These are phyloP conservation scores for Gracilinanus agilis DNA, from an alignment of 2,113 vertebrate genomes.

Conservation along the genomic window DNA sequence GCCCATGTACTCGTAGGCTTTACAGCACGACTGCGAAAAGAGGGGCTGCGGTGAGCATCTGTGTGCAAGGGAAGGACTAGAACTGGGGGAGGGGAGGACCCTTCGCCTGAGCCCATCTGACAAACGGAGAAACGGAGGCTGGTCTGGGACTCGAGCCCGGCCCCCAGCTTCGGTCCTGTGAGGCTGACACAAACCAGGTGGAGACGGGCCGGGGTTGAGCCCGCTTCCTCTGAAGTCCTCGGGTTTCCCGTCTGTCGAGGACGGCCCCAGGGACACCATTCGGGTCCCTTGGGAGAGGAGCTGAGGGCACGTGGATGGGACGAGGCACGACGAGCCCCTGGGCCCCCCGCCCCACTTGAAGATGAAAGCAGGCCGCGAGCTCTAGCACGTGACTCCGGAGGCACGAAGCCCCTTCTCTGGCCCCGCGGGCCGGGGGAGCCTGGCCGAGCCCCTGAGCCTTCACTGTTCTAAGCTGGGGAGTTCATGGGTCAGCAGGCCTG, in stretches of 20 bases:
- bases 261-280: not conserved
- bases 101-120: not conserved
- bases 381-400: too few species aligned
- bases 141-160: not conserved
- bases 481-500: too few species aligned
- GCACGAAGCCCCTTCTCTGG: too few species aligned
- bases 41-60: accelerated
- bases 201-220: not conserved
- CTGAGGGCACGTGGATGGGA: not conserved
- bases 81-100: not conserved
- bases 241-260: not conserved
- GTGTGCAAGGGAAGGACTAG: not conserved
- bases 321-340: too few species aligned
- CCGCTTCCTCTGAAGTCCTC: not conserved
- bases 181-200: not conserved
- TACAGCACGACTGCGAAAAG: conserved; percentile 84
- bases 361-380: not conserved
- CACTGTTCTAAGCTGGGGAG: too few species aligned
- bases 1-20: conserved; percentile 88
- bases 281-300: not conserved
- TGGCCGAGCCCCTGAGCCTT: not conserved
- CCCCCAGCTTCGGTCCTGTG: not conserved
- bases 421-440: not conserved
- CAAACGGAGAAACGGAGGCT: too few species aligned
- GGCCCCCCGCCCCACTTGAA: not conserved